These are phyloP conservation scores for Triops longicaudatus DNA, from an alignment of 1,140 invertebrate genomes.

Conservation along the genomic window DNA sequence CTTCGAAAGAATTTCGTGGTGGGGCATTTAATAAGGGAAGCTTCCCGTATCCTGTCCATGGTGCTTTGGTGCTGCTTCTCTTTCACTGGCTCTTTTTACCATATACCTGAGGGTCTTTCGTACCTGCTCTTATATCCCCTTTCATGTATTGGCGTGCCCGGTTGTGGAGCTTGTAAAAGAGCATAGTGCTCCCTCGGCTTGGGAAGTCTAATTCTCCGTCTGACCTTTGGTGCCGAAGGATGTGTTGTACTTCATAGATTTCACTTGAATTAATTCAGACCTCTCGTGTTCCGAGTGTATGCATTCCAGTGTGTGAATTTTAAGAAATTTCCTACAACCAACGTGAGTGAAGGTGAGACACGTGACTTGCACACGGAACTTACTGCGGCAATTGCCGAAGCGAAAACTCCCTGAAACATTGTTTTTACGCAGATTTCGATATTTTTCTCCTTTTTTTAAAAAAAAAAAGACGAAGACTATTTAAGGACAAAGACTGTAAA, in stretches of 20 bases:
- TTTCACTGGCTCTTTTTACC: neutral
- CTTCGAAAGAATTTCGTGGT: neutral
- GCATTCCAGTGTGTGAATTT: neutral
- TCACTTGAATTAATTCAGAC: neutral
- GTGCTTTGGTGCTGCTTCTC: neutral
- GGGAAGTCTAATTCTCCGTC: slow-evolving; percentile 13
- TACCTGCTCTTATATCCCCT: slow-evolving; percentile 6
- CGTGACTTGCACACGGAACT: neutral
- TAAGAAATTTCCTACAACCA: neutral
- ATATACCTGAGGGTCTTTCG: slow-evolving; percentile 11
- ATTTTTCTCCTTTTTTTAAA: too few relatives aligned
- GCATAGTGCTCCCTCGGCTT: slow-evolving; percentile 1
- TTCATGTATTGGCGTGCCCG: neutral
- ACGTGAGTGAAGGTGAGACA: neutral
- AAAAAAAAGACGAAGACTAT: too few relatives aligned
- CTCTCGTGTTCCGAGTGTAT: neutral
- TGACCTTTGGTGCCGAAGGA: neutral
- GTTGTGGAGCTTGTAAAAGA: neutral
- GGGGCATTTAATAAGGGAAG: neutral
- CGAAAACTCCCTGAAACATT: neutral
- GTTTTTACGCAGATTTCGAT: neutral
- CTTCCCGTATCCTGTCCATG: slow-evolving; percentile 1
- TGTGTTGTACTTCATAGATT: neutral
- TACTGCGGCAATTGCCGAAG: neutral
- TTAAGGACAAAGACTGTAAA: neutral